phyloP scores from a whole-genome alignment of 2,797 vertebrate genomes.

The Remorina albescens region DNA sequence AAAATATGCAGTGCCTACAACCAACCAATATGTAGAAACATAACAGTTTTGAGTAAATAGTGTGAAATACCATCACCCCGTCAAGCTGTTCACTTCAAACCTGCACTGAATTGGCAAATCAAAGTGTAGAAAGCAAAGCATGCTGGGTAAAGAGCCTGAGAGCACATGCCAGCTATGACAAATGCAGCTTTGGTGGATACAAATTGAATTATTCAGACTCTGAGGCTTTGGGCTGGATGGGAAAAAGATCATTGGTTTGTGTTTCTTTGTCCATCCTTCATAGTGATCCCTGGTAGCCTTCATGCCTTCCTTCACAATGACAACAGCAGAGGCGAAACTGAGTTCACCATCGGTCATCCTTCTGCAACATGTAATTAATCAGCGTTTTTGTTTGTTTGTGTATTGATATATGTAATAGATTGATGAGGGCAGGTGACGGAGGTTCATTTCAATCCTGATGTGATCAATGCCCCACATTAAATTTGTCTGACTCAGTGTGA shows the following conservation, averaged over 20 bases:
- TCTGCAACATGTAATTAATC: slow-evolving; percentile 57
- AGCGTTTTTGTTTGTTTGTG: slow-evolving; percentile 48
- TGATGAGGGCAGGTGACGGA: slow-evolving; percentile 9
- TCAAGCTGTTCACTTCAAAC: slow-evolving; percentile 40
- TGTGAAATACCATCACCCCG: slow-evolving; percentile 49
- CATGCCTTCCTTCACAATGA: slow-evolving; percentile 55
- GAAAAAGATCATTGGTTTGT: slow-evolving; percentile 73
- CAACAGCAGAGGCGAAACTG: slow-evolving; percentile 69
- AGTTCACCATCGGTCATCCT: slow-evolving; percentile 74
- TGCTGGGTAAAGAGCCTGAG: slow-evolving; percentile 68
- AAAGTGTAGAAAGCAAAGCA: slow-evolving; percentile 66
- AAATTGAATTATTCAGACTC: slow-evolving; percentile 80
- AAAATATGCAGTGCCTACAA: background rate
- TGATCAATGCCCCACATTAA: slow-evolving; percentile 59
- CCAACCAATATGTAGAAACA: background rate
- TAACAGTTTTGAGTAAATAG: slow-evolving; percentile 15
- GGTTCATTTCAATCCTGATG: slow-evolving; percentile 50
- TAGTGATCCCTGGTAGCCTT: slow-evolving; percentile 20
- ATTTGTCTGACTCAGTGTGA: slow-evolving; percentile 50
- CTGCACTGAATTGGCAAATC: slow-evolving; percentile 54
- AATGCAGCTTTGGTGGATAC: slow-evolving; percentile 77
- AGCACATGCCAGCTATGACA: slow-evolving; percentile 69
- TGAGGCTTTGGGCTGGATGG: slow-evolving; percentile 66
- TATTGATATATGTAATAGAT: slow-evolving; percentile 8
- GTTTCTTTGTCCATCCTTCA: slow-evolving; percentile 71